A percentile compares a stretch with the other conserved stretches of the same genome.
These are phyloP conservation scores for Polyommatus icarus DNA, from an alignment of 2,888 invertebrate species.

Conservation along the genomic window DNA sequence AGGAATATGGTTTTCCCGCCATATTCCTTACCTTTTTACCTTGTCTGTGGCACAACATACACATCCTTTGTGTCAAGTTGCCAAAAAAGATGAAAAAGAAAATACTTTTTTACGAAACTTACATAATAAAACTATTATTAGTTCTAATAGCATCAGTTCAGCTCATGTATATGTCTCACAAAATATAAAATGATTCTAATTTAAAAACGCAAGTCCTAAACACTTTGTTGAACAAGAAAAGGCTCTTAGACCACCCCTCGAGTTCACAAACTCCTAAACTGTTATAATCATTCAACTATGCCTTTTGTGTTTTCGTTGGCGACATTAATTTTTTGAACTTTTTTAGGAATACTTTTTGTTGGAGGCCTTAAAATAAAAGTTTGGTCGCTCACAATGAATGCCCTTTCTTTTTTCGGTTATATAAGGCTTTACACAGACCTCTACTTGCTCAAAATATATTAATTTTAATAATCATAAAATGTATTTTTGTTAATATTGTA, in stretches of 20 bases:
- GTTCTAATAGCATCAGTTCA: not conserved
- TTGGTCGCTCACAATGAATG: not conserved
- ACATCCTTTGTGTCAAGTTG: too few species aligned
- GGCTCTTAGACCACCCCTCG: not conserved
- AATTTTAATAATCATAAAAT: too few species aligned
- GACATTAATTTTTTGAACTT: constrained; percentile 14
- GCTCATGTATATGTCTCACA: not conserved
- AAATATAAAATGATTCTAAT: not conserved
- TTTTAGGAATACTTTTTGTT: not conserved
- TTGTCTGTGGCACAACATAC: too few species aligned
- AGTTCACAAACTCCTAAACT: constrained; percentile 18
- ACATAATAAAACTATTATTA: not conserved
- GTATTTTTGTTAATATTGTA: too few species aligned
- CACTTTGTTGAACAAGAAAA: constrained; percentile 22
- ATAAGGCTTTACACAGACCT: not conserved
- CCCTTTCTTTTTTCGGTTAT: not conserved
- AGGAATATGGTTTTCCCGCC: too few species aligned
- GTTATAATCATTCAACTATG: constrained; percentile 29
- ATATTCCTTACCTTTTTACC: too few species aligned
- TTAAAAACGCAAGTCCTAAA: not conserved
- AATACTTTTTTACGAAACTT: not conserved
- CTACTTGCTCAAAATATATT: not conserved
- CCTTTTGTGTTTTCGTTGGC: constrained; percentile 25
- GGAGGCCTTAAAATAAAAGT: constrained; percentile 15
- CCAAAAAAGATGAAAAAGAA: too few species aligned